These are phyloP conservation scores for Mormyrus proboscirostris DNA, from an alignment of 2,797 vertebrate genomes.

Conservation along the genomic window DNA sequence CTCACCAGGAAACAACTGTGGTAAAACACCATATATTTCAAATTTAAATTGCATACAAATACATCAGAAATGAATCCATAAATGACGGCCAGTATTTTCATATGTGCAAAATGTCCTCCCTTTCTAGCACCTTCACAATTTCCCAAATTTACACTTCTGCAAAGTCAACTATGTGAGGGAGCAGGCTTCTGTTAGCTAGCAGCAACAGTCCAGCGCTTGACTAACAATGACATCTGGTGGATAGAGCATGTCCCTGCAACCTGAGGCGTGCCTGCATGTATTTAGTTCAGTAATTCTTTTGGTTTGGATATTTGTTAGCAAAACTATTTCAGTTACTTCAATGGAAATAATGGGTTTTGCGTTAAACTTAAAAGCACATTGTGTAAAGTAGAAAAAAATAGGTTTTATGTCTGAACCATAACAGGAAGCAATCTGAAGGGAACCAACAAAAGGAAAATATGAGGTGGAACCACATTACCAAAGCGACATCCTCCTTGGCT, in stretches of 20 bases:
- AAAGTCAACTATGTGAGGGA: background rate
- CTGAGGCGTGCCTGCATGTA: background rate
- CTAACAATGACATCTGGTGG: slow-evolving; percentile 60
- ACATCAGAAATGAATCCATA: background rate
- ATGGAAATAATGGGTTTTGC: background rate
- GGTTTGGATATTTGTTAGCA: background rate
- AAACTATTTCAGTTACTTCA: background rate
- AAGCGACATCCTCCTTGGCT: slow-evolving; percentile 48
- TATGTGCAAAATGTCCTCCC: background rate
- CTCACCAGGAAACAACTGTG: background rate
- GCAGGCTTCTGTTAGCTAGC: background rate
- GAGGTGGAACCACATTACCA: slow-evolving; percentile 45
- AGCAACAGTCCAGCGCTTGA: slow-evolving; percentile 12
- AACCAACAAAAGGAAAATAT: background rate
- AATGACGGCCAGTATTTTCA: background rate
- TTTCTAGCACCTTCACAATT: background rate
- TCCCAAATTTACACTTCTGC: background rate
- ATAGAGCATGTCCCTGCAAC: background rate
- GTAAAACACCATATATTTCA: background rate
- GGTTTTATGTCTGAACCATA: background rate
- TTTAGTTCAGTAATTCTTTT: background rate
- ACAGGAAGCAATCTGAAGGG: background rate
- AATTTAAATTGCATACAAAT: background rate
- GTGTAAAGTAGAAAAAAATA: background rate
- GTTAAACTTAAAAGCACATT: background rate